Base-by-base conservation (phyloP, 2,888 invertebrate species). In the Allophyes oxyacanthae region DNA sequence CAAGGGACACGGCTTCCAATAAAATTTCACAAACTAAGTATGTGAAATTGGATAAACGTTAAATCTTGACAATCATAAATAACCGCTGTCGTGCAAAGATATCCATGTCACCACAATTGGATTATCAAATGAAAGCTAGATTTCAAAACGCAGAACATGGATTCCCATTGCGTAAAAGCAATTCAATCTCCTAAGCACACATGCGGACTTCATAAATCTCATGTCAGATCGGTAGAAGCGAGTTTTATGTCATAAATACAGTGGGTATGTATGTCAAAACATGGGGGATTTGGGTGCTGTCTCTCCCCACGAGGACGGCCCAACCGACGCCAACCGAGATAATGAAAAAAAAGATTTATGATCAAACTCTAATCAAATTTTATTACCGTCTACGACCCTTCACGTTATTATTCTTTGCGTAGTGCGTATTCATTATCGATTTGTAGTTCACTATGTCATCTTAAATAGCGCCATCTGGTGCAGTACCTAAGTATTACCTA, bases 271-370 rank as follows among this genome's bases (percentile, higher is more conserved):
- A 83, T 92, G 93, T 94, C 93, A 94, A 90, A 94, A 93, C 90
- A 92, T 90, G 79, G 91, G 91, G 93, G 89, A 91, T 91, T 86
- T 84, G 87, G 86, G 83, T 77, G 83, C 84, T 20, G 20, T 81
- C 74, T 83, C 86, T 81, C 86, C 85, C 80, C 73, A 60, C 80
- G 76, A 78, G 82, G 81, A 81, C 81, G 80, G 75, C 76, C 81
- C 79, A 84, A 84, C 84, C 75, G 66, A 83, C 86, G 87, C 82
- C 82, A 79, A 70, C 74, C 79, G 82, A 89, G 89, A 90, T 92
- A 92, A 92, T 92, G 91, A 92, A 91, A 94, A 92, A 90, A 88
- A 88, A 93, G 94, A 94, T 94, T 93, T 92, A 94, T 91, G 94
- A 89, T 89, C 86, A 86, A 77, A 87, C 79, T 89, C 86, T 91